Evolutionary conservation across 2,888 invertebrate genomes (phyloP).

Genomic region (Pollenia angustigena): DNA sequence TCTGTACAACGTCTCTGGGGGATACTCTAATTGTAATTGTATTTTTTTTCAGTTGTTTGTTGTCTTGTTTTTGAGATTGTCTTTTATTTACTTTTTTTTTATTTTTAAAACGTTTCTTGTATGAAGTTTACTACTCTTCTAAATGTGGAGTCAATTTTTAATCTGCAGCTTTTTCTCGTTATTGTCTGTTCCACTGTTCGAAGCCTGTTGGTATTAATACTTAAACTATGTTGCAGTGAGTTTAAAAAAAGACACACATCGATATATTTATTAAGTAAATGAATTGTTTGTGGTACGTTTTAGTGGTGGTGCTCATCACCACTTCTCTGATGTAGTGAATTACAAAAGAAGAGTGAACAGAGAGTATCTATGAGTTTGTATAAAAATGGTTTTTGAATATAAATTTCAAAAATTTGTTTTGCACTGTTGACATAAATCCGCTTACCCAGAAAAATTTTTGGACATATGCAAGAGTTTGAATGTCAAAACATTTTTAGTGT

Average conservation of each 20-base stretch:
- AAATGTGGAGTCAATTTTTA: constrained; percentile 49
- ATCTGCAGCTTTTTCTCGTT: constrained; percentile 8
- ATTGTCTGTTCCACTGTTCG: constrained; percentile 28
- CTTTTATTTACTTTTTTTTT: background rate
- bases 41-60: constrained; percentile 13
- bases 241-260: constrained; percentile 28
- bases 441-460: no score
- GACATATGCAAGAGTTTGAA: no score
- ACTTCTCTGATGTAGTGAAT: constrained; percentile 16
- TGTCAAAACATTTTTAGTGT: no score
- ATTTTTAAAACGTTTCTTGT: constrained; percentile 15
- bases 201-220: constrained; percentile 49
- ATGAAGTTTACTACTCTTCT: constrained; percentile 41
- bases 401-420: no score
- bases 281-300: constrained; percentile 56
- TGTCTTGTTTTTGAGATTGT: constrained; percentile 13
- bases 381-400: no score
- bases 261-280: constrained; percentile 24
- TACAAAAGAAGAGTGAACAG: background rate
- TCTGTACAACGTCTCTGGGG: constrained; percentile 53
- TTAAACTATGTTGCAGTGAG: constrained; percentile 28
- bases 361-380: background rate
- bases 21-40: constrained; percentile 52
- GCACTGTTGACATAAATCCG: no score
- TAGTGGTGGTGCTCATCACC: constrained; percentile 52